These are phyloP conservation scores for Crocallis elinguaria DNA, from an alignment of 2,888 invertebrate genomes.

Conservation along the genomic window DNA sequence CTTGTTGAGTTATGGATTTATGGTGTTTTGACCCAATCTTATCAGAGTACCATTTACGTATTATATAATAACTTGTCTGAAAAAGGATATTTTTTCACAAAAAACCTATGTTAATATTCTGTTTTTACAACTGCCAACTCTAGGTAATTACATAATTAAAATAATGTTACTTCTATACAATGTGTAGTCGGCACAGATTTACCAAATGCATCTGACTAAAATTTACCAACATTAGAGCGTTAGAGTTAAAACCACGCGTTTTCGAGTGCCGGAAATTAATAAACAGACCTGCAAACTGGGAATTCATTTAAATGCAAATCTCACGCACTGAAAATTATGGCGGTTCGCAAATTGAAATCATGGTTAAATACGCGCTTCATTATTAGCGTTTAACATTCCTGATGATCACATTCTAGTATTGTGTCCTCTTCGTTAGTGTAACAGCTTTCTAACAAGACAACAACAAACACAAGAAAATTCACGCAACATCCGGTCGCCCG, in stretches of 20 bases:
- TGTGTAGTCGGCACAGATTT: conserved; percentile 13
- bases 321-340: conserved; percentile 17
- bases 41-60: no score
- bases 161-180: no score
- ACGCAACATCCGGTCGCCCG: background rate
- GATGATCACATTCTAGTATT: no score
- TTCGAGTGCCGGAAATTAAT: conserved; percentile 13
- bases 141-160: background rate
- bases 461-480: no score
- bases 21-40: no score
- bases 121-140: no score
- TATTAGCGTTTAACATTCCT: background rate
- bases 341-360: background rate
- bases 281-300: conserved; percentile 10
- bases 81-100: no score
- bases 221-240: background rate
- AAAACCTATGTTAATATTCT: no score
- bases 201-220: background rate
- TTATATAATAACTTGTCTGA: no score
- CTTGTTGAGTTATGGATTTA: no score
- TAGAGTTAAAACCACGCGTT: conserved; percentile 9
- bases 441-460: no score
- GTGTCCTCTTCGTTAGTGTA: no score
- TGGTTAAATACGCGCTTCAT: background rate
- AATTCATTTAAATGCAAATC: conserved; percentile 33